Base-by-base conservation (phyloP, 2,888 invertebrate species). In the Hydropsyche betteni region DNA sequence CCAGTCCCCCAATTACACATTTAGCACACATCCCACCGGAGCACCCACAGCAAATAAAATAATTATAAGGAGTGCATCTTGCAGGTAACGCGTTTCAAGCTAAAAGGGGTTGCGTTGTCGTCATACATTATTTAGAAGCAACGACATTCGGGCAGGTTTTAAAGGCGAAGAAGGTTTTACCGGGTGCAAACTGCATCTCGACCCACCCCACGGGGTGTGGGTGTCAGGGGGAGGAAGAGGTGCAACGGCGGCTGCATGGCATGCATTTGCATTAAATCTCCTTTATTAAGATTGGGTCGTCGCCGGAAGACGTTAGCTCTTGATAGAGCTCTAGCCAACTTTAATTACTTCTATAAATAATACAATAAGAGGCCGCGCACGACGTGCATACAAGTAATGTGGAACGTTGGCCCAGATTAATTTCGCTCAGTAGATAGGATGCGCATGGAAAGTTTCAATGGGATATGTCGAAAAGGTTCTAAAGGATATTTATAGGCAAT, bases 251-350 rank as follows among this genome's bases (percentile, higher is more conserved):
- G 58, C 44, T 44, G 44, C 44, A 44, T 44, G 44, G 44, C 24
- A 72, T 72, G 70, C 72, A 72, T 72, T 72, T 72, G 72, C 72
- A 72, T 72, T 72, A 72, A 72, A 72, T 72, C 72, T 72, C 72
- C 72, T 72, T 72, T 72, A 72, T 72, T 72, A 72, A 72, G 72
- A 72, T 72, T 72, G 72, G 72, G 61, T 36, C 58, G 72, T 72
- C 58, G 38, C 34, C 72, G 51, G 36, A 58, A 61, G 72, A 55
- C 72, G 36, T 64, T 24, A 24, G 64, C 64, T 36, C 64, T n/a
- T 64, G 58, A 58, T 58, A 58, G 58, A 16, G 58, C 58, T 58
- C 24, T 58, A 58, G 58, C 58, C 16, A 64, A 64, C 64, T 64
- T 36, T 64, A 64, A 64, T 64, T 64, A 36, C 36, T 36, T 12